Percentiles rank a stretch among this genome's conserved stretches.
These are phyloP conservation scores for Tetropium fuscum DNA, from an alignment of 2,888 invertebrate species.

Conservation along the genomic window DNA sequence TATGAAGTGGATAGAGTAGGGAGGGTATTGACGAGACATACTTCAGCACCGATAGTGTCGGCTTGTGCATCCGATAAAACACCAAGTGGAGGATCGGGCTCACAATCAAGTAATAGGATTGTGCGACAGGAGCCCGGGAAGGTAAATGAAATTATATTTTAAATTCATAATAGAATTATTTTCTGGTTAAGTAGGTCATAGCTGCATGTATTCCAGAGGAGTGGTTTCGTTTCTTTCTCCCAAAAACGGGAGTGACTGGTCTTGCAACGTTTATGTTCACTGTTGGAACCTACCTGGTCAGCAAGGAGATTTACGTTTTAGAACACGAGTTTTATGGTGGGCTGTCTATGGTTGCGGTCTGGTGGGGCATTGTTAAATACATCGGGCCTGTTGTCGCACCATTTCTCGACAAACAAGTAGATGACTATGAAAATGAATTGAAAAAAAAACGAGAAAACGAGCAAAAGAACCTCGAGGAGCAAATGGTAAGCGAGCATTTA, in stretches of 20 bases:
- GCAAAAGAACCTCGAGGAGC: slow-evolving; percentile 67
- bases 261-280: slow-evolving; percentile 90
- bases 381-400: slow-evolving; percentile 77
- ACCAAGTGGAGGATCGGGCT: background rate
- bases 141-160: slow-evolving; percentile 70
- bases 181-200: too few species aligned
- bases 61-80: background rate
- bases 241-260: slow-evolving; percentile 91
- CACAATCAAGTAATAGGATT: slow-evolving; percentile 27
- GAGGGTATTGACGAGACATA: background rate
- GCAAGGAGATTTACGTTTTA: slow-evolving; percentile 94
- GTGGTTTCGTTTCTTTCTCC: slow-evolving; percentile 94
- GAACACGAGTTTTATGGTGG: slow-evolving; percentile 93
- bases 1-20: background rate
- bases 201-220: slow-evolving; percentile 92
- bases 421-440: slow-evolving; percentile 69
- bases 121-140: slow-evolving; percentile 77
- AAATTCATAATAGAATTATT: too few species aligned
- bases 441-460: slow-evolving; percentile 49
- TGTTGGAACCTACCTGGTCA: slow-evolving; percentile 83
- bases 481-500: slow-evolving; percentile 76
- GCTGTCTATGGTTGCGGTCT: slow-evolving; percentile 76
- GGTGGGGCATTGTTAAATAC: slow-evolving; percentile 72
- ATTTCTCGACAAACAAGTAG: slow-evolving; percentile 79
- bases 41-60: background rate